Percentiles rank a stretch among this genome's conserved stretches.
Evolutionary conservation across 2,113 vertebrate genomes (phyloP).

Genomic region (Solea senegalensis): DNA sequence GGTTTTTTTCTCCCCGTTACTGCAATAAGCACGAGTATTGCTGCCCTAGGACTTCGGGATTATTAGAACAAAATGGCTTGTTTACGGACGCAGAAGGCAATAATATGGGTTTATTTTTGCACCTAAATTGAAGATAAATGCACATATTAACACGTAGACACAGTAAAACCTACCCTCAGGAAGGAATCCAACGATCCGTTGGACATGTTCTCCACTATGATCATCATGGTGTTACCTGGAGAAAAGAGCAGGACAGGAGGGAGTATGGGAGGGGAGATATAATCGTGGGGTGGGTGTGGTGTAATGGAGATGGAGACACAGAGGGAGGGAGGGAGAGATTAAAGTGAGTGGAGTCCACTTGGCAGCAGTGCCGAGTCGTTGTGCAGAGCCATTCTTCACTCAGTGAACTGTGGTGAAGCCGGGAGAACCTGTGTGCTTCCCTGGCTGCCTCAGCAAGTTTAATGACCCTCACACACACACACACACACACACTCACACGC

Average conservation of each 20-base stretch:
- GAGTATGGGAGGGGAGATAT: not conserved
- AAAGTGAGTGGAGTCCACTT: conserved; percentile 54
- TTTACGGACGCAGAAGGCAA: conserved; percentile 22
- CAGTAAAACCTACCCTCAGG: conserved; percentile 86
- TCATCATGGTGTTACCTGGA: conserved; percentile 94
- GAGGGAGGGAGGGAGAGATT: conserved; percentile 4
- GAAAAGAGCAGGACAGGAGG: conserved; percentile 1
- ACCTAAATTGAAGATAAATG: not conserved
- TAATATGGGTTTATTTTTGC: conserved; percentile 11
- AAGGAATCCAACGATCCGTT: conserved; percentile 91
- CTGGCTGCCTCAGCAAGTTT: conserved; percentile 70
- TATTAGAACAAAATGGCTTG: conserved; percentile 15
- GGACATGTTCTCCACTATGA: conserved; percentile 90
- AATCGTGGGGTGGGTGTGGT: conserved; percentile 12
- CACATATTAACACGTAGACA: not conserved
- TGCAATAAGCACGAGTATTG: conserved; percentile 24
- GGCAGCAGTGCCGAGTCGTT: conserved; percentile 52
- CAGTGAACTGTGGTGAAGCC: conserved; percentile 67
- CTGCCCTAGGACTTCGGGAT: conserved; percentile 34
- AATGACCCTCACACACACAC: conserved; percentile 54
- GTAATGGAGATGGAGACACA: conserved; percentile 47
- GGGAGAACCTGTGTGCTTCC: conserved; percentile 53
- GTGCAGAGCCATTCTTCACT: conserved; percentile 68
- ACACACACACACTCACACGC: conserved; percentile 43
- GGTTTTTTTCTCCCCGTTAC: conserved; percentile 44